phyloP scores from a whole-genome alignment of 2,113 vertebrate species.

The Amphiprion ocellaris region DNA sequence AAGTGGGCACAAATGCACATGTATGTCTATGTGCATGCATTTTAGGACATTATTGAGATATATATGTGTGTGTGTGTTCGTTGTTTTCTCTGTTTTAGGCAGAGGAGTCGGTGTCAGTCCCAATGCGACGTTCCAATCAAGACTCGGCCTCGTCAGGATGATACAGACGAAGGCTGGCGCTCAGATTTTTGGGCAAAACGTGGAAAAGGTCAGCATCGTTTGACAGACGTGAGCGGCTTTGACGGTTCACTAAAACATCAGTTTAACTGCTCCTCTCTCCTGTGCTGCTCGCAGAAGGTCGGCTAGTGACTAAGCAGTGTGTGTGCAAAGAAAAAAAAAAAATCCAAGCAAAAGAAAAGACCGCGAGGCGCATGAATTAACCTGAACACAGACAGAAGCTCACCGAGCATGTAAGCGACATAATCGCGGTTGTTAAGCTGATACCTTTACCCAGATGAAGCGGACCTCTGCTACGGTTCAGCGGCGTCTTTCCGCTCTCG shows the following conservation, averaged over 20 bases:
- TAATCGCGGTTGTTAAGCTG: slow-evolving; percentile 38
- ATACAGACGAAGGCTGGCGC: slow-evolving; percentile 57
- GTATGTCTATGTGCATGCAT: no score
- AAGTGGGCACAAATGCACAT: no score
- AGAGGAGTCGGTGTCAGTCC: slow-evolving; percentile 44
- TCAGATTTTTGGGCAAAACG: slow-evolving; percentile 54
- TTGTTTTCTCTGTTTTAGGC: background rate
- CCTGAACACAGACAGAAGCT: background rate
- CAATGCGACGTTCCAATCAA: slow-evolving; percentile 33
- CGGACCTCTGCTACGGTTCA: slow-evolving; percentile 37
- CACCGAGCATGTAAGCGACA: slow-evolving; percentile 42
- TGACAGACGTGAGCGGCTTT: slow-evolving; percentile 57
- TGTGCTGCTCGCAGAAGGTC: slow-evolving; percentile 43
- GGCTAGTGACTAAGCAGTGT: slow-evolving; percentile 37
- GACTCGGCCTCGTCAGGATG: slow-evolving; percentile 57
- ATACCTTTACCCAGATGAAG: slow-evolving; percentile 57
- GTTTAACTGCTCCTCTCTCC: slow-evolving; percentile 64
- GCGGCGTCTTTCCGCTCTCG: slow-evolving; percentile 41
- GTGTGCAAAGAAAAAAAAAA: no score
- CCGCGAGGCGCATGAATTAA: no score
- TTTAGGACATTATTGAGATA: no score
- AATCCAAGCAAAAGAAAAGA: no score
- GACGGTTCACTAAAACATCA: slow-evolving; percentile 76
- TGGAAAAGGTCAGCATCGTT: slow-evolving; percentile 76
- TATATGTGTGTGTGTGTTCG: no score